Conservation (phyloP, 2,797 vertebrate species). For the Nannoperca australis region DNA sequence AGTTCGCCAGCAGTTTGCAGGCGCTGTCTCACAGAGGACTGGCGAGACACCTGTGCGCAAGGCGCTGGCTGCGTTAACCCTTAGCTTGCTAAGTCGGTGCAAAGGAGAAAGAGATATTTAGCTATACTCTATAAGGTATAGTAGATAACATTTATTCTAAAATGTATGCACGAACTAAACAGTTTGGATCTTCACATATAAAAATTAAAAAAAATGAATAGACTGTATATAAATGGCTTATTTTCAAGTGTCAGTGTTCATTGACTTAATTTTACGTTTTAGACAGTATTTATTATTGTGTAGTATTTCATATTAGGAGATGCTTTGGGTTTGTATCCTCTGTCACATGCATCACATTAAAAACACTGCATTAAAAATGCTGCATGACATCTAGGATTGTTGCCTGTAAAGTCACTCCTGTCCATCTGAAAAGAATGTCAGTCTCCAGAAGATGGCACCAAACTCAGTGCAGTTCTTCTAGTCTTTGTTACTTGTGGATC, state of each 20-base stretch:
- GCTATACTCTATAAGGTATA: not conserved
- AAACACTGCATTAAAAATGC: not conserved
- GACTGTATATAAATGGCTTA: not conserved
- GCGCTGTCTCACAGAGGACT: slow-evolving; percentile 59
- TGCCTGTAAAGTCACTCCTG: not conserved
- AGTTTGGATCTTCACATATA: not conserved
- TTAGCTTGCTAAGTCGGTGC: slow-evolving; percentile 78
- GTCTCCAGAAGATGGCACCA: slow-evolving; percentile 69
- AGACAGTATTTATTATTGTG: not conserved
- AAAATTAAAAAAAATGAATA: too few species aligned
- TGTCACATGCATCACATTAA: not conserved
- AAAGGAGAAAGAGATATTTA: not conserved
- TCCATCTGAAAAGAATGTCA: not conserved
- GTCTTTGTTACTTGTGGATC: too few species aligned
- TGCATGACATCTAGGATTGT: not conserved
- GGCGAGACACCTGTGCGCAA: slow-evolving; percentile 91
- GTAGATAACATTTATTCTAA: accelerated
- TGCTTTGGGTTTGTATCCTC: not conserved
- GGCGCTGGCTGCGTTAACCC: slow-evolving; percentile 90
- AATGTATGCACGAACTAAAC: not conserved
- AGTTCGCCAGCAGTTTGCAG: slow-evolving; percentile 82
- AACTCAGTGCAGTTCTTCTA: slow-evolving; percentile 15
- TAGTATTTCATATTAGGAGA: not conserved
- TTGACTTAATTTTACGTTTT: not conserved
- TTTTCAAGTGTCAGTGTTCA: not conserved